These are phyloP conservation scores for Epizoanthus scotinus DNA, from an alignment of 92 coral and sea anemone species.

Conservation along the genomic window DNA sequence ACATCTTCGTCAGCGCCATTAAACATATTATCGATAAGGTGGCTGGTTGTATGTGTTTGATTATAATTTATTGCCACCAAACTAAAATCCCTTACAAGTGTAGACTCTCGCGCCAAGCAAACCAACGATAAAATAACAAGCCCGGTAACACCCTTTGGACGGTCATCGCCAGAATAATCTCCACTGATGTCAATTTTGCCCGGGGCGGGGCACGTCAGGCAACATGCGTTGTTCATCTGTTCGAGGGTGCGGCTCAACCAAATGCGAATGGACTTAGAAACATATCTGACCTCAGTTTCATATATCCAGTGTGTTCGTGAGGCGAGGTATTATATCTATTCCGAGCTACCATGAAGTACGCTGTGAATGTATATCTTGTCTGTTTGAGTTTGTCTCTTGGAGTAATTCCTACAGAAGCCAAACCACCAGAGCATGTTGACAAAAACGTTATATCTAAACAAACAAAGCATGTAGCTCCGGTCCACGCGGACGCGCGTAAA, in stretches of 20 bases:
- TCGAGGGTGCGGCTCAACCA: slow-evolving; percentile 11
- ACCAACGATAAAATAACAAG: not conserved
- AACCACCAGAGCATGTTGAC: slow-evolving; percentile 40
- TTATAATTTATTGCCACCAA: not conserved
- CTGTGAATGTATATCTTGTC: not conserved
- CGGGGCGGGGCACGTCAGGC: slow-evolving; percentile 30
- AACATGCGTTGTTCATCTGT: not conserved
- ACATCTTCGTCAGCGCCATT: no score
- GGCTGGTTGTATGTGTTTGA: no score
- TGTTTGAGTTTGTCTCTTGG: not conserved
- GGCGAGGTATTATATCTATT: not conserved
- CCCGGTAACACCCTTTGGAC: not conserved
- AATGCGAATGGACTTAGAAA: slow-evolving; percentile 2
- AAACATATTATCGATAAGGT: no score
- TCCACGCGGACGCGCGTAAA: not conserved
- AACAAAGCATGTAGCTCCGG: slow-evolving; percentile 30
- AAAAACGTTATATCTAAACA: not conserved
- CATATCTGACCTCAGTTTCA: slow-evolving; percentile 29
- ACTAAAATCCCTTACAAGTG: not conserved
- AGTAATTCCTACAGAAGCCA: slow-evolving; percentile 5
- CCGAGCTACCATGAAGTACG: slow-evolving; percentile 6
- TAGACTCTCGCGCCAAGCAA: not conserved
- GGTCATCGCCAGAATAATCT: slow-evolving; percentile 7
- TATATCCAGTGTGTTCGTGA: not conserved
- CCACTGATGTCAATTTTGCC: slow-evolving; percentile 26